Base-by-base conservation (phyloP, 2,888 invertebrate genomes). In the Auanema freiburgensis region DNA sequence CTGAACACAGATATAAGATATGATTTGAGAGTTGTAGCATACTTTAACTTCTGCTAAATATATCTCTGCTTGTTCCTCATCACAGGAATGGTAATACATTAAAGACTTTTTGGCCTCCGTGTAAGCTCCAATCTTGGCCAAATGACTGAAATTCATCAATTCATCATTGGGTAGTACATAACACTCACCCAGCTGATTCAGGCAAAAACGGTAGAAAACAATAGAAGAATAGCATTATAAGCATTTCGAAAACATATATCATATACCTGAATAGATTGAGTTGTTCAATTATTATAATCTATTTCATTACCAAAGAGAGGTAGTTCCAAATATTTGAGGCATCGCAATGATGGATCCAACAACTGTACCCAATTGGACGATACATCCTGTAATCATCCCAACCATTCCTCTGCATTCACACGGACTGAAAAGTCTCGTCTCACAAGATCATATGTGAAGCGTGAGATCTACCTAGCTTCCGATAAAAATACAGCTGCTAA, bases 351-450 rank as follows among this genome's bases (percentile, higher is more conserved):
- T 64, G 21, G 80, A 77, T 42, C 77, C 79, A 51, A 64, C 46
- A 12, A 79, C 74, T 11, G 74, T 69, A 43, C 79, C 73, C 8
- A 75, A 18, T 64, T 80, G 80, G 16, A 80, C 75, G 59, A 71
- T 65, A 8, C 71, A 67, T 42, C 80, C 80, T 8, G 77, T 79
- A 46, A 77, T 72, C 80, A 80, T 80, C 49, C 76, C 71, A 33
- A 80, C 69, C 12, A 68, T 63, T 44, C 80, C 80, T 21, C 80
- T 70, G 33, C 77, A 75, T 65, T 66, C 61, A 52, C 69, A 76
- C 2, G 80, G 80, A 57, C 77, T 78, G 50, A 65, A 77, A 61
- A 61, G 12, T n/a, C n/a, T n/a, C n/a, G n/a, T n/a, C n/a, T n/a
- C n/a, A n/a, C n/a, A n/a, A n/a, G n/a, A n/a, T n/a, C n/a, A n/a